These are phyloP conservation scores for Mactromeris polynyma DNA, from an alignment of 2,888 invertebrate species.

Conservation along the genomic window DNA sequence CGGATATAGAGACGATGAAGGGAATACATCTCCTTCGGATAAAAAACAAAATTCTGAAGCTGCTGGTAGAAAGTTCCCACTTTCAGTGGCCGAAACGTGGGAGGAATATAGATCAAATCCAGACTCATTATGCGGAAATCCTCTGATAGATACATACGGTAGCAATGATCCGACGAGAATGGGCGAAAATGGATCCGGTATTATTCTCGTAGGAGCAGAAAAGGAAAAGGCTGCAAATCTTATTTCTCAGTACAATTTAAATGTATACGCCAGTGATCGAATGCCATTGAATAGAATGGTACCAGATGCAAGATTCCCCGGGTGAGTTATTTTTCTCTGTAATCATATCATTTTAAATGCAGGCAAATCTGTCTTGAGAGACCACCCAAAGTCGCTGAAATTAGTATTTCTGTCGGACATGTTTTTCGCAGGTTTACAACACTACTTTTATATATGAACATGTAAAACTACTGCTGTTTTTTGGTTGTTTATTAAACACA, in stretches of 20 bases:
- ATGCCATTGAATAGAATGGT: conserved; percentile 80
- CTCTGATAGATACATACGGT: conserved; percentile 77
- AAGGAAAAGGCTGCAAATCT: conserved; percentile 52
- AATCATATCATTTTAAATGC: too few species aligned
- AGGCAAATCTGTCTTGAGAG: too few species aligned
- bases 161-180: conserved; percentile 69
- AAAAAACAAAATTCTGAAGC: background rate
- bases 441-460: too few species aligned
- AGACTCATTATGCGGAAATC: conserved; percentile 72
- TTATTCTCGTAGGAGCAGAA: conserved; percentile 70
- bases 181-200: conserved; percentile 77
- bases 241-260: conserved; percentile 71
- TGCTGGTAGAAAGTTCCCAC: background rate
- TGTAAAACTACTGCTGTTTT: too few species aligned
- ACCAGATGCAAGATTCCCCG: conserved; percentile 79
- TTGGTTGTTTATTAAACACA: too few species aligned
- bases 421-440: too few species aligned
- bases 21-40: background rate
- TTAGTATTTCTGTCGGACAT: too few species aligned
- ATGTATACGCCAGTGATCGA: conserved; percentile 78
- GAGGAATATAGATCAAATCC: conserved; percentile 70
- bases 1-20: background rate
- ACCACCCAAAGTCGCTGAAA: too few species aligned
- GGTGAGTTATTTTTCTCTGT: conserved; percentile 65
- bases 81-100: conserved; percentile 43